Percentiles rank a stretch among this genome's conserved stretches.
Conservation (phyloP, 2,113 vertebrate genomes). For the Channa argus region DNA sequence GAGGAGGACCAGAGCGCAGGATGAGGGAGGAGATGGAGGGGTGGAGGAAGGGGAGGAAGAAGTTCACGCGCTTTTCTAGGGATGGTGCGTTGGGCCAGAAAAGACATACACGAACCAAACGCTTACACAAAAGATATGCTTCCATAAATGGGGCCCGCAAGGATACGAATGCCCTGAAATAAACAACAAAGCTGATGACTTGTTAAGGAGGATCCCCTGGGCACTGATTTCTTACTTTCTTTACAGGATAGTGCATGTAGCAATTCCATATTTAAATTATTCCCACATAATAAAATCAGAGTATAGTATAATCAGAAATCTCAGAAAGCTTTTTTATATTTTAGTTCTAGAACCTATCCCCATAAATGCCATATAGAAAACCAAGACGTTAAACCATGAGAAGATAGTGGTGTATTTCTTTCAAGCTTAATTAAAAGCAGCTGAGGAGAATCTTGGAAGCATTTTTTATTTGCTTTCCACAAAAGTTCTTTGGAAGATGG, state of each 20-base stretch:
- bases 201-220: neutral
- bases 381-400: neutral
- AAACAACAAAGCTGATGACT: conserved; percentile 16
- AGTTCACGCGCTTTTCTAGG: conserved; percentile 42
- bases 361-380: neutral
- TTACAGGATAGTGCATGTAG: neutral
- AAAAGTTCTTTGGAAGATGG: conserved; percentile 34
- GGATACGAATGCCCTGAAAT: neutral
- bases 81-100: neutral
- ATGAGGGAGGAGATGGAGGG: conserved; percentile 11
- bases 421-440: conserved; percentile 57
- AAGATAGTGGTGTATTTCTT: conserved; percentile 25
- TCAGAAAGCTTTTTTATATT: neutral
- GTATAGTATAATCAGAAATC: neutral
- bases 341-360: neutral
- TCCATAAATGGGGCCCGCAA: conserved; percentile 62
- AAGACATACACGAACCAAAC: conserved; percentile 40
- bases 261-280: neutral
- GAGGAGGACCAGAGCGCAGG: conserved; percentile 65
- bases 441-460: conserved; percentile 33
- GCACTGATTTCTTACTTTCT: neutral
- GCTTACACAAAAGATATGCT: conserved; percentile 37
- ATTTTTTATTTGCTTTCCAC: conserved; percentile 42
- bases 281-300: neutral
- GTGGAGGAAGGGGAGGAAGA: conserved; percentile 9